Conservation (phyloP, 2,888 invertebrate genomes). For the Microctonus brassicae region DNA sequence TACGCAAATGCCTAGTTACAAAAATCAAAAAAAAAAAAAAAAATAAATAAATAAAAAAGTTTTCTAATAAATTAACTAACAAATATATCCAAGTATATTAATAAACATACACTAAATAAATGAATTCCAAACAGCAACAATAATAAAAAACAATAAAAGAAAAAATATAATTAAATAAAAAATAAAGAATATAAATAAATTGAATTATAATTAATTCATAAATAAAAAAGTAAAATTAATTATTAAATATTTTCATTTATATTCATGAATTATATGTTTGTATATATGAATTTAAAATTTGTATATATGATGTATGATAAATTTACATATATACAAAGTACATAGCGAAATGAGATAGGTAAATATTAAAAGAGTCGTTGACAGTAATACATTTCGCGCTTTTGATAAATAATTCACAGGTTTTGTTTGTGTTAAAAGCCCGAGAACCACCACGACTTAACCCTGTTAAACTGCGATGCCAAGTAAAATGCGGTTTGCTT, state of each 20-base stretch:
- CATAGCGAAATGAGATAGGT: conserved; percentile 54
- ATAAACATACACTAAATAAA: too few relatives aligned
- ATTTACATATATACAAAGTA: conserved; percentile 17
- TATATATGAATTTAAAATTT: neutral
- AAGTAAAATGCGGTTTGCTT: conserved; percentile 69
- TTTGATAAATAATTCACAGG: conserved; percentile 68
- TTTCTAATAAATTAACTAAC: too few relatives aligned
- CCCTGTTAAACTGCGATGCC: conserved; percentile 69
- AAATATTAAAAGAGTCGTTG: conserved; percentile 66
- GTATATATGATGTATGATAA: conserved; percentile 18
- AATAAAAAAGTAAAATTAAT: too few relatives aligned
- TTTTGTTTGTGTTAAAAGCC: conserved; percentile 69
- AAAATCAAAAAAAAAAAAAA: too few relatives aligned
- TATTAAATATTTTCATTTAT: too few relatives aligned
- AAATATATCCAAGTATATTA: too few relatives aligned
- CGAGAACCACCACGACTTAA: conserved; percentile 67
- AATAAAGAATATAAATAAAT: neutral
- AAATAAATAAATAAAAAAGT: too few relatives aligned
- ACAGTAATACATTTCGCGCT: conserved; percentile 59
- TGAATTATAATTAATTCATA: too few relatives aligned
- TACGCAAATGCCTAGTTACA: too few relatives aligned
- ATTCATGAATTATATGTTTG: too few relatives aligned
- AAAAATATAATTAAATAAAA: neutral
- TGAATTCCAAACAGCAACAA: too few relatives aligned
- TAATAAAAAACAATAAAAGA: neutral